phyloP scores from a whole-genome alignment of 2,888 invertebrate species.

The Erannis defoliaria region DNA sequence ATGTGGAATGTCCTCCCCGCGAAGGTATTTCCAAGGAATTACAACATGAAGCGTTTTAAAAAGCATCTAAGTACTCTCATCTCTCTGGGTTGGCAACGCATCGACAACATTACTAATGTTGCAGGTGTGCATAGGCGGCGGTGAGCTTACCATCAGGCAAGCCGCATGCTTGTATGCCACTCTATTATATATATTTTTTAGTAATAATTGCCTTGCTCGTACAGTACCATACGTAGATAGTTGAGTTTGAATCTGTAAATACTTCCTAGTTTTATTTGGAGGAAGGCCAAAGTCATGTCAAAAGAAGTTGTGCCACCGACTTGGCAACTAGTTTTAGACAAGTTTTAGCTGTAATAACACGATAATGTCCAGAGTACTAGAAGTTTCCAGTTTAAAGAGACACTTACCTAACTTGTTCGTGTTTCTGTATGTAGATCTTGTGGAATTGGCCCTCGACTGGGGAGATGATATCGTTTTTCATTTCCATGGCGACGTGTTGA shows the following conservation, averaged over 20 bases:
- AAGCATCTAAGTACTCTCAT: too few species aligned
- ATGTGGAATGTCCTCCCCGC: too few species aligned
- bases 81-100: too few species aligned
- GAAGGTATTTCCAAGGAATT: too few species aligned
- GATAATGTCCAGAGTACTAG: slow-evolving; percentile 4
- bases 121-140: too few species aligned
- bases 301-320: slow-evolving; percentile 56
- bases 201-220: slow-evolving; percentile 14
- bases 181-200: too few species aligned
- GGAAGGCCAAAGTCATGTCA: slow-evolving; percentile 62
- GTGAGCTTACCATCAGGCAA: too few species aligned
- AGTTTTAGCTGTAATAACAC: slow-evolving; percentile 25
- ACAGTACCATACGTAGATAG: slow-evolving; percentile 26
- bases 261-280: slow-evolving; percentile 67
- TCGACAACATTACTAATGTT: too few species aligned
- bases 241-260: slow-evolving; percentile 54
- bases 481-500: slow-evolving; percentile 96
- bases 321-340: slow-evolving; percentile 49
- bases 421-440: slow-evolving; percentile 97
- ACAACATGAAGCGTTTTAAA: too few species aligned
- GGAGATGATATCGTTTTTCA: slow-evolving; percentile 97
- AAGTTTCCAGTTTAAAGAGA: slow-evolving; percentile 35
- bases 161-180: too few species aligned
- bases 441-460: slow-evolving; percentile 97
- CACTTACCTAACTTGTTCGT: slow-evolving; percentile 95